A percentile compares a stretch with the other conserved stretches of the same genome.
Evolutionary conservation across 2,888 invertebrate species (phyloP).

Genomic region (Ypsolopha sequella): DNA sequence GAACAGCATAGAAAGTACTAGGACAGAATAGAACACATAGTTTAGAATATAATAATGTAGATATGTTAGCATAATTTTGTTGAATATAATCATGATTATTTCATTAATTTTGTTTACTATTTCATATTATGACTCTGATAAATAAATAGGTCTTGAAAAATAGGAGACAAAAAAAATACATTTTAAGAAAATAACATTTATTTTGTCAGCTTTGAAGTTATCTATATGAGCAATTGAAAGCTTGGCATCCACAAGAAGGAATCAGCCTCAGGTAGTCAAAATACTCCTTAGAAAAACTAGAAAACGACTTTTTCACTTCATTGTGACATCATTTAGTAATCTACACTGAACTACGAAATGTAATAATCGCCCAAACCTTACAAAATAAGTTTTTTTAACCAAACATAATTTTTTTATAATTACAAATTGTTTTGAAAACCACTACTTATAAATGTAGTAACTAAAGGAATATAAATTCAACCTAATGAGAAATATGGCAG

Average conservation of each 20-base stretch:
- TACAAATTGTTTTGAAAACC: too few relatives aligned
- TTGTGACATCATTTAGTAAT: too few relatives aligned
- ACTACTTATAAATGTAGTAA: too few relatives aligned
- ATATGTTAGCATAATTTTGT: not conserved
- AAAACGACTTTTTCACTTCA: not conserved
- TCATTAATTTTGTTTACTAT: too few relatives aligned
- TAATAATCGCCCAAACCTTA: too few relatives aligned
- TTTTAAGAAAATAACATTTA: slow-evolving; percentile 2
- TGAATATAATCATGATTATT: not conserved
- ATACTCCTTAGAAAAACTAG: not conserved
- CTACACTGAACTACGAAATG: too few relatives aligned
- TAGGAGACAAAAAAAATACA: not conserved
- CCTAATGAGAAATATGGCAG: too few relatives aligned
- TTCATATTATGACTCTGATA: not conserved
- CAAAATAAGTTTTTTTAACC: too few relatives aligned
- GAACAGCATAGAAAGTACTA: slow-evolving; percentile 70
- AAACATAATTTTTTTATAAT: too few relatives aligned
- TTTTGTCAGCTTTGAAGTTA: not conserved
- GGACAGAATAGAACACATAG: not conserved
- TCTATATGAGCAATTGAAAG: not conserved
- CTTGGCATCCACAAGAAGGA: not conserved
- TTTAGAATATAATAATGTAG: slow-evolving; percentile 1
- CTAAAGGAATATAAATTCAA: too few relatives aligned
- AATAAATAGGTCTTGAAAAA: not conserved
- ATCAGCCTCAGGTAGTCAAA: not conserved